Evolutionary conservation across 2,113 vertebrate species (phyloP).

Genomic region (Chaenogobius annularis): DNA sequence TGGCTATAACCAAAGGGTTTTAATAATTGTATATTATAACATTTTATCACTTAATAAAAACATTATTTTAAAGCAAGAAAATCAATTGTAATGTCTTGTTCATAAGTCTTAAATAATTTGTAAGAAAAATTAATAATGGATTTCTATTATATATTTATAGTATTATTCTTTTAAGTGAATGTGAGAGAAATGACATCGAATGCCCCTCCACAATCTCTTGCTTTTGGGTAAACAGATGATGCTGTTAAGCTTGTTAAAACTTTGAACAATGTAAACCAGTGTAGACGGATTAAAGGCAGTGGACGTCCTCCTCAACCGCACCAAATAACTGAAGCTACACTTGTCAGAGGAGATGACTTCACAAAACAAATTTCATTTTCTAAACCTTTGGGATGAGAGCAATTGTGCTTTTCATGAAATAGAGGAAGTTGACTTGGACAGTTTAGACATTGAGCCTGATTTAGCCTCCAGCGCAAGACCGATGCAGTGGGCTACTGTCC

Average conservation of each 20-base stretch:
- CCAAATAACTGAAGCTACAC: neutral
- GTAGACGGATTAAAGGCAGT: constrained; percentile 9
- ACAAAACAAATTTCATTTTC: constrained; percentile 65
- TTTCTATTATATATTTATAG: neutral
- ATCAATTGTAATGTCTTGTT: neutral
- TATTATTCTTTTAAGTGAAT: no score
- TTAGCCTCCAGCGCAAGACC: constrained; percentile 8
- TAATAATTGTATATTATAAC: neutral
- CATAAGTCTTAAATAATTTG: neutral
- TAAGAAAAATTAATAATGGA: neutral
- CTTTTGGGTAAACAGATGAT: constrained; percentile 72
- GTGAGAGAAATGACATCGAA: no score
- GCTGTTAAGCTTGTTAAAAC: neutral
- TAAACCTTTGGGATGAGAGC: constrained; percentile 68
- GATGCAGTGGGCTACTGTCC: constrained; percentile 20
- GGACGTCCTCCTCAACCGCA: constrained; percentile 6
- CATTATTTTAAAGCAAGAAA: neutral
- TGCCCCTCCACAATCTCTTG: constrained; percentile 28
- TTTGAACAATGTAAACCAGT: constrained; percentile 20
- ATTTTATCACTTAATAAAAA: neutral
- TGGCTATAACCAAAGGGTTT: neutral
- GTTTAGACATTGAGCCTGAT: constrained; percentile 27
- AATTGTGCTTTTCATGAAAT: constrained; percentile 23
- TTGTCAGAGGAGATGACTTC: constrained; percentile 41
- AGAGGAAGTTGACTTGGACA: constrained; percentile 15